Base-by-base conservation (phyloP, 2,888 invertebrate genomes). In the Xylota segnis region DNA sequence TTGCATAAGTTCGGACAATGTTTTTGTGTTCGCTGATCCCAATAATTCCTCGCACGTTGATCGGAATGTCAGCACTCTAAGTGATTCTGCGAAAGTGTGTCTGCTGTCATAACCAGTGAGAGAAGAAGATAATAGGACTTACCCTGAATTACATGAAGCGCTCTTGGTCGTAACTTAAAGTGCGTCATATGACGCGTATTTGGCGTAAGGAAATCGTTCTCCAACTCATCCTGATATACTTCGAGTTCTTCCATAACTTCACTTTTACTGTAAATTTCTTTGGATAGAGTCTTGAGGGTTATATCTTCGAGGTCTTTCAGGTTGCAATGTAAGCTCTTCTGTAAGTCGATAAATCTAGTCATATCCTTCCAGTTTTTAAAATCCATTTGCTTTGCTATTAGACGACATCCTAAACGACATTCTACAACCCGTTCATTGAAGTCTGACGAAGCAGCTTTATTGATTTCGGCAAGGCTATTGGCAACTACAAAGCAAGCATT, bases 341-440 rank as follows among this genome's bases (percentile, higher is more conserved):
- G 98, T 18, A 98, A 92, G 88, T 97, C 95, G 61, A 95, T 95
- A 75, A 99, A 94, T 87, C 94, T 94, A 71, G 94, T 92, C 89
- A 96, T 91, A 88, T 93, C 92, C 89, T 93, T 90, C 96, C 97
- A 96, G 89, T 95, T 92, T 89, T 94, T 91, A 83, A 95, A 89
- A 32, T 94, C 90, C 89, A 90, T 89, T 52, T 91, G 92, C 89
- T 95, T 96, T 7, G 96, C 96, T 84, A 97, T 93, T 61, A 96
- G 92, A 95, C 95, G 97, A 95, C 84, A 96, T n/a, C 97, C 98
- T 27, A 99, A 92, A 70, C 98, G 95, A 90, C 99, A 99, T 93
- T 99, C 99, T 43, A 97, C 96, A 0, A 99, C 99, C 70, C 99
- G 93, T 87, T 96, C 95, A 92, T 99, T 99, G 92, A 95, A 99